Evolutionary conservation across 2,113 vertebrate species (phyloP).

Genomic region (Nesoenas mayeri): DNA sequence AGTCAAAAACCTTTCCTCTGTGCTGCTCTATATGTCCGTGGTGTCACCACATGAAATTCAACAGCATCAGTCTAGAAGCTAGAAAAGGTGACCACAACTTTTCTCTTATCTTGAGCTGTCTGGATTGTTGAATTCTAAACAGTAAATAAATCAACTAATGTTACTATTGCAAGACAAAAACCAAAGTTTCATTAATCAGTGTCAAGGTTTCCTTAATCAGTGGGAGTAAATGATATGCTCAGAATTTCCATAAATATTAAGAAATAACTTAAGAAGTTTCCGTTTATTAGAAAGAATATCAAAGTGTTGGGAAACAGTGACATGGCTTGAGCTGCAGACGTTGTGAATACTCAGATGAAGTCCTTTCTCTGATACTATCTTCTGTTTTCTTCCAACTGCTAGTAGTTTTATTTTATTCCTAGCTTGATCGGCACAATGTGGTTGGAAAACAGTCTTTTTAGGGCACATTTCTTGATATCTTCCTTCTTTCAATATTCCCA

Average conservation of each 20-base stretch:
- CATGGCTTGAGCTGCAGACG: background rate
- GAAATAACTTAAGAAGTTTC: background rate
- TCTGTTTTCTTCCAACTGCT: background rate
- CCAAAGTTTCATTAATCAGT: background rate
- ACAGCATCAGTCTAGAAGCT: background rate
- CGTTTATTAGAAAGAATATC: background rate
- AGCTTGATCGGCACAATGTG: background rate
- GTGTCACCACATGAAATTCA: constrained; percentile 72
- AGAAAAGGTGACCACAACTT: background rate
- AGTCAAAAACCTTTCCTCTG: constrained; percentile 58
- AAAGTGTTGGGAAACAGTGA: background rate
- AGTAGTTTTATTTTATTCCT: background rate
- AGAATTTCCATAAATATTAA: background rate
- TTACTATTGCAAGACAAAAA: background rate
- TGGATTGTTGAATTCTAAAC: background rate
- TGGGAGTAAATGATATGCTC: background rate
- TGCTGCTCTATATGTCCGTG: constrained; percentile 54
- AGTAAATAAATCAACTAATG: background rate
- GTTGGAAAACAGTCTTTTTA: background rate
- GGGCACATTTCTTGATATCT: fast-evolving
- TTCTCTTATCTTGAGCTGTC: background rate
- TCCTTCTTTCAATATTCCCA: background rate
- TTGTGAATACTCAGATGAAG: background rate
- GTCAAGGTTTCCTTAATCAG: background rate
- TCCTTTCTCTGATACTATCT: background rate